Base-by-base conservation (phyloP, 2,113 vertebrate genomes). In the Thomomys bottae region DNA sequence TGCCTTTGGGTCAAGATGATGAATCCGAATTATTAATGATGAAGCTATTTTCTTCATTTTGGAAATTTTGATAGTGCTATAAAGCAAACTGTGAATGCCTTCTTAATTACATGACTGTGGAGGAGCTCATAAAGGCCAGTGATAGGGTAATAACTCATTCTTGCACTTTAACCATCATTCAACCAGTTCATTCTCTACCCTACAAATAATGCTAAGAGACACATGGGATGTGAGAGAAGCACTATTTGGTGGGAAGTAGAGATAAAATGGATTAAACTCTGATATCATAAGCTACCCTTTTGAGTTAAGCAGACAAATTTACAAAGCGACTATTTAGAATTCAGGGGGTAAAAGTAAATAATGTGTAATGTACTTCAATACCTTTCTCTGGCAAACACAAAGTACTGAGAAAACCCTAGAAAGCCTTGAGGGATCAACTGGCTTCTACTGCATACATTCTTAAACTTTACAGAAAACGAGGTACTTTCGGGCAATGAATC, bases 81-180 rank as follows among this genome's bases (percentile, higher is more conserved):
- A 95, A 96, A 94, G 72, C 90, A 97, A 79, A 96, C 75, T 92
- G 89, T 83, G 94, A 95, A 93, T 95, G 90, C 93, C 88, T 94
- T 91, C 93, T 92, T 96, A 96, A 97, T 96, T 97, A 96, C 93
- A 95, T 64, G 93, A 95, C 94, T 96, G 92, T 83, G 67, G 84
- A 96, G 68, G 78, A 95, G 94, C 92, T 93, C 96, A 95, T 95
- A 96, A 97, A 84, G 93, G 81, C 94, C 87, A 79, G 81, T 30
- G 88, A 90, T 63, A 76, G 88, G 80, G 72, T 49, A 88, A 96
- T 97, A 95, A 96, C 80, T 97, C 95, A 95, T 45, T 89, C 57
- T 20, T 32, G 72, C 88, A 77, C 80, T 89, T 90, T 67, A 18
- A 80, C 76, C 84, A 67, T 89, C 84, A 78, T 49, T 93, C 92